Conservation (phyloP, 2,113 vertebrate genomes). For the Globicephala melas region DNA sequence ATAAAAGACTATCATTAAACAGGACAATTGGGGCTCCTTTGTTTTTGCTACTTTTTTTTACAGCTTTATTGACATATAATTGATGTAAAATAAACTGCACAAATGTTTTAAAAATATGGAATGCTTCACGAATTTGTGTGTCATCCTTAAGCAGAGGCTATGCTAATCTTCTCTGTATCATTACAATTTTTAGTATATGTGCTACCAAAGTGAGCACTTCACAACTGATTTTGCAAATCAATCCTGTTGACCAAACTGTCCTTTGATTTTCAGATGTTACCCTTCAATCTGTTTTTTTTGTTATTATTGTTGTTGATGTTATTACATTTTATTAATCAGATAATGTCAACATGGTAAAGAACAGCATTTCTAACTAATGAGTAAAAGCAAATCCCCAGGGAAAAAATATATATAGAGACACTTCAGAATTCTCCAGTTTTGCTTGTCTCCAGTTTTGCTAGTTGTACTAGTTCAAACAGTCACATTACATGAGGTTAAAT, state of each 20-base stretch:
- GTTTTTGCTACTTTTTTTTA: constrained; percentile 6
- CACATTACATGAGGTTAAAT: not conserved
- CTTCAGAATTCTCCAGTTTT: not conserved
- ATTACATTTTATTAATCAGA: not conserved
- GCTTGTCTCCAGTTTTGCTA: constrained; percentile 15
- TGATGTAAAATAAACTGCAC: constrained; percentile 13
- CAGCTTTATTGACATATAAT: not conserved
- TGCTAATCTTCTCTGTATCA: not conserved
- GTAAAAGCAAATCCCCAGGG: not conserved
- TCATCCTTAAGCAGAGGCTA: not conserved
- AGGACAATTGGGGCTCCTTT: not conserved
- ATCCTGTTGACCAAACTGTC: not conserved
- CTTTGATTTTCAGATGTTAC: not conserved
- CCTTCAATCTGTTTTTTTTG: not conserved
- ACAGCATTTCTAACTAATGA: constrained; percentile 10
- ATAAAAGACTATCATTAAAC: constrained; percentile 57
- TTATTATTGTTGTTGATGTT: constrained; percentile 3
- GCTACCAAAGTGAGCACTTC: not conserved
- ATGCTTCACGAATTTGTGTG: not conserved
- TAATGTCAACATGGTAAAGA: constrained; percentile 19
- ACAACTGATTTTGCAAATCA: not conserved
- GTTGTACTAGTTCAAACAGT: not conserved
- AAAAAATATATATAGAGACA: not conserved
- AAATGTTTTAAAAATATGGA: not conserved
- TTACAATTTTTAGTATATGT: not conserved